A percentile compares a stretch with the other conserved stretches of the same genome.
Conservation (phyloP, 2,797 vertebrate species). For the Knipowitschia caucasica region DNA sequence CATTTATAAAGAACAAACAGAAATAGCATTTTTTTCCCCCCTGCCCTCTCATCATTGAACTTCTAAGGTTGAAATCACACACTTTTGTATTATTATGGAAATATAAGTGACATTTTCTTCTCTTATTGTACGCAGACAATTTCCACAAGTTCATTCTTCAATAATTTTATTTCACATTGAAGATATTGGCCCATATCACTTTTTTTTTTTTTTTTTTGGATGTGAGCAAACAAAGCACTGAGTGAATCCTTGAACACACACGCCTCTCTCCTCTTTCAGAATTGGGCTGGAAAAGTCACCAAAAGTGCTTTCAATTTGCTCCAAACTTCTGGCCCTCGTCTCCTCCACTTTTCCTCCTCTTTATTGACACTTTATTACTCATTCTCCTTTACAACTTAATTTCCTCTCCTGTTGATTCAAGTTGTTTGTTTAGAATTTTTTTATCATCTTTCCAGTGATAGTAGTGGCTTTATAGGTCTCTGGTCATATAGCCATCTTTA, state of each 20-base stretch:
- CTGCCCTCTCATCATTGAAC: neutral
- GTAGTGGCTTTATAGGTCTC: conserved; percentile 74
- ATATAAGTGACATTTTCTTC: neutral
- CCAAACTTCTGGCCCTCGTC: conserved; percentile 45
- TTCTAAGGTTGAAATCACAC: neutral
- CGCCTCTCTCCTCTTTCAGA: conserved; percentile 44
- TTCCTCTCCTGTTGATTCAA: conserved; percentile 79
- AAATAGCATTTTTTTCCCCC: neutral
- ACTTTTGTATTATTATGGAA: neutral
- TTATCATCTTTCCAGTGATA: conserved; percentile 76
- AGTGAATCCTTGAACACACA: conserved; percentile 64
- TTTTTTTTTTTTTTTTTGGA: conserved; percentile 60
- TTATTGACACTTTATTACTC: neutral
- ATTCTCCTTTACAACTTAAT: conserved; percentile 73
- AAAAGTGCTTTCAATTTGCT: conserved; percentile 44
- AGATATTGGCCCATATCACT: conserved; percentile 39
- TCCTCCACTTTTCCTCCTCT: neutral
- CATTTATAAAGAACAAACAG: neutral
- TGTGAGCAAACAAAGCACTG: conserved; percentile 60
- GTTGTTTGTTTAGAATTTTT: conserved; percentile 76
- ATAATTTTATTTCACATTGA: conserved; percentile 24
- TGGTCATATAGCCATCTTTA: conserved; percentile 72
- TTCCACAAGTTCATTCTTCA: conserved; percentile 20
- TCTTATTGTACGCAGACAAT: conserved; percentile 45
- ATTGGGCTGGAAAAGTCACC: conserved; percentile 53